Base-by-base conservation (phyloP, 2,113 vertebrate species). In the Telmatochromis sp. region DNA sequence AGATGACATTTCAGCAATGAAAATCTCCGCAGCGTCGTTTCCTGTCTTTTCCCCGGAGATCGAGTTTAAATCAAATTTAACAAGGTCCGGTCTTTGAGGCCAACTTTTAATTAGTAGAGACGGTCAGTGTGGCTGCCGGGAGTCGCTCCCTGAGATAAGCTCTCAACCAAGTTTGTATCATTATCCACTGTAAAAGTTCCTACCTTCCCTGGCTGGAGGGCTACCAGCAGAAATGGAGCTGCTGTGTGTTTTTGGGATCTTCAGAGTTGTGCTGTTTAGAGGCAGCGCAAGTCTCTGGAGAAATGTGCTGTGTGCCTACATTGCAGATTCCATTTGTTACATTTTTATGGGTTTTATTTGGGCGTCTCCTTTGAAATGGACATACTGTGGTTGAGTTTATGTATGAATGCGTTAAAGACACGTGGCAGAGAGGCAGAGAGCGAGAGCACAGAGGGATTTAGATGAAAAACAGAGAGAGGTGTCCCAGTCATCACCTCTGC, bases 401-500 rank as follows among this genome's bases (percentile, higher is more conserved):
- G 75, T 51, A 60, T 54, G 68, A 81, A 86, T n/a, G 60, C 17
- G 58, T 78, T 84, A 65, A 78, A 87, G 82, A 85, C 68, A 78
- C 40, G 23, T 31, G 51, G 57, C 79, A 60, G 81, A 84, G 82
- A 42, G 26, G 12, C 28, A 45, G 58, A 28, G 70, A 86, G 45
- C 60, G 81, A 85, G 45, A 89, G 81, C 70, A 42, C 55, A 80
- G 63, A 75, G 63, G 82, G 84, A 75, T 86, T 89, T 63, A 88
- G 79, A 91, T 88, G 80, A 94, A 86, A 89, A 53, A 80, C 58
- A 49, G 85, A 86, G 81, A 87, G 83, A 73, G 47, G 70, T 82
- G 82, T 88, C 89, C 60, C 31, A 37, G 84, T 89, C 92, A 84
- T 93, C 91, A 89, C 91, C 88, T 92, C 88, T 92, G 55, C 87